These are phyloP conservation scores for Caenorhabditis zanzibari DNA, from an alignment of 2,888 invertebrate genomes.

Conservation along the genomic window DNA sequence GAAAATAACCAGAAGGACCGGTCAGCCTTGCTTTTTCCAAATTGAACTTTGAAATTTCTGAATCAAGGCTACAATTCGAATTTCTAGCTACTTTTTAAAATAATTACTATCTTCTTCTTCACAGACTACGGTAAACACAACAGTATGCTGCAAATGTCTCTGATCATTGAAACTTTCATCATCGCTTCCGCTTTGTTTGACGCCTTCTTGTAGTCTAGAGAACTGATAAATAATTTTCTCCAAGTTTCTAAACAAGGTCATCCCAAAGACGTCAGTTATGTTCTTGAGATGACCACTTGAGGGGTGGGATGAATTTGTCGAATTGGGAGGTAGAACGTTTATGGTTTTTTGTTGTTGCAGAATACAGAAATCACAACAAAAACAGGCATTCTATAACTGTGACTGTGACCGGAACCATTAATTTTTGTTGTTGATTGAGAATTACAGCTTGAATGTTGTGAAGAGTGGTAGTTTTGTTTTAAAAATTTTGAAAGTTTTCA, in stretches of 20 bases:
- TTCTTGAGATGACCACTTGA: constrained; percentile 18
- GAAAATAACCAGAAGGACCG: too few relatives aligned
- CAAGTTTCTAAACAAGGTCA: constrained; percentile 36
- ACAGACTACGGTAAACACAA: constrained; percentile 12
- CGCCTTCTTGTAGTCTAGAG: constrained; percentile 26
- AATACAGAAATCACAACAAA: constrained; percentile 6
- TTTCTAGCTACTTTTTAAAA: not conserved
- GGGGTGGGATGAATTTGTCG: constrained; percentile 22
- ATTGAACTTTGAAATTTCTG: too few relatives aligned
- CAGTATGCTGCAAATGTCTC: not conserved
- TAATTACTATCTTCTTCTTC: not conserved
- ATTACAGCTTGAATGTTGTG: too few relatives aligned
- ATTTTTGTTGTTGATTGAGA: not conserved
- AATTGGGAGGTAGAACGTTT: constrained; percentile 39
- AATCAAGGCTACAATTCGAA: too few relatives aligned
- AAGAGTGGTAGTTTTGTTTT: too few relatives aligned
- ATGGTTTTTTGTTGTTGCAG: constrained; percentile 6
- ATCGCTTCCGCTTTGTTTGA: not conserved
- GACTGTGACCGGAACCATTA: constrained; percentile 26
- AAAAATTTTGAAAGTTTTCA: not conserved
- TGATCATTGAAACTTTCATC: constrained; percentile 40
- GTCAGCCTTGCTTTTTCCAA: too few relatives aligned
- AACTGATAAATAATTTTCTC: constrained; percentile 1
- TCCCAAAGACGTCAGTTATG: constrained; percentile 16
- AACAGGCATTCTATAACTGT: not conserved